These are phyloP conservation scores for Cataglyphis rosenhaueri DNA, from an alignment of 2,888 invertebrate species.

Conservation along the genomic window DNA sequence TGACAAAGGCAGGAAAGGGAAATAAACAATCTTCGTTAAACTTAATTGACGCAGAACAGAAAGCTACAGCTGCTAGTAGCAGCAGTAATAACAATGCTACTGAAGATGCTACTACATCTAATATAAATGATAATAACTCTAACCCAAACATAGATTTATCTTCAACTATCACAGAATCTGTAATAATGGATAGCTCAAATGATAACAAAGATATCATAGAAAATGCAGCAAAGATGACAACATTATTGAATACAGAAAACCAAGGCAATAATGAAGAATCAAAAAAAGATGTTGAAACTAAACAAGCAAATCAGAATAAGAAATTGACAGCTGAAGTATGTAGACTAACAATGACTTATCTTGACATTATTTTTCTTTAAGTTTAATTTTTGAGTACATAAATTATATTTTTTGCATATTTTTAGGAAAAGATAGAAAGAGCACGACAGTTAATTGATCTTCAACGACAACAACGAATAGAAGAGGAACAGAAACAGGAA, in stretches of 20 bases:
- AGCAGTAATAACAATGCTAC: slow-evolving; percentile 12
- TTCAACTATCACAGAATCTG: neutral
- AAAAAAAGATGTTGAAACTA: slow-evolving; percentile 21
- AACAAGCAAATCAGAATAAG: slow-evolving; percentile 30
- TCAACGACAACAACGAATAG: slow-evolving; percentile 87
- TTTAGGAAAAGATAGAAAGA: slow-evolving; percentile 88
- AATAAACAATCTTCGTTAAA: slow-evolving; percentile 67
- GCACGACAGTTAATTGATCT: slow-evolving; percentile 89
- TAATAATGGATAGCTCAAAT: neutral
- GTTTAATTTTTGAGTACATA: neutral
- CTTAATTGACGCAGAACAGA: slow-evolving; percentile 78
- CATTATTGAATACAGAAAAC: slow-evolving; percentile 39
- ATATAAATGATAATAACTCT: slow-evolving; percentile 25
- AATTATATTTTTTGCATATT: slow-evolving; percentile 27
- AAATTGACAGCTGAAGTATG: slow-evolving; percentile 64
- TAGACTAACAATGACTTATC: neutral
- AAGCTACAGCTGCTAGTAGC: slow-evolving; percentile 33
- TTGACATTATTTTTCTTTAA: neutral
- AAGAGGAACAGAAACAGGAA: slow-evolving; percentile 90
- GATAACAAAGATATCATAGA: slow-evolving; percentile 28
- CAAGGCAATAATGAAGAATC: slow-evolving; percentile 38
- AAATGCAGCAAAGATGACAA: slow-evolving; percentile 47
- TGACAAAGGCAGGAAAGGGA: slow-evolving; percentile 86
- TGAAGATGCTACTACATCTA: slow-evolving; percentile 30
- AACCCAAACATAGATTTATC: slow-evolving; percentile 32